Conservation (phyloP, 2,113 vertebrate species). For the Sula dactylatra region DNA sequence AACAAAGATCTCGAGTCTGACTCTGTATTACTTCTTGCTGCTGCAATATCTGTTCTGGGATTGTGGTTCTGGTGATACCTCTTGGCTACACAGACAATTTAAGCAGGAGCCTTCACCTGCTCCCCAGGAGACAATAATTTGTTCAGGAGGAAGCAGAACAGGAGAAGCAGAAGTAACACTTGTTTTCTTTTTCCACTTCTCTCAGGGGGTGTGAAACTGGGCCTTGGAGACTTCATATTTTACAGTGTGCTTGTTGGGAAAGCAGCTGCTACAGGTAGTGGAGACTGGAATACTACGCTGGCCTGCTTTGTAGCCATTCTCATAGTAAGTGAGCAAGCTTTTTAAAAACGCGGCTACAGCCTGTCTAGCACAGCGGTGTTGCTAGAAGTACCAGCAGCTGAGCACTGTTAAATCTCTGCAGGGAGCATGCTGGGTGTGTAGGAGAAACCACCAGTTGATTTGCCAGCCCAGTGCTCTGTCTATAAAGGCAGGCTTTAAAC, state of each 20-base stretch:
- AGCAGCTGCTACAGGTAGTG: conserved; percentile 87
- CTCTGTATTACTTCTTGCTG: not conserved
- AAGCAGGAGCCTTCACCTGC: not conserved
- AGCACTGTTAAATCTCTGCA: not conserved
- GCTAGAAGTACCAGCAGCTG: not conserved
- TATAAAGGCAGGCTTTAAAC: not conserved
- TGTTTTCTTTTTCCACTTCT: not conserved
- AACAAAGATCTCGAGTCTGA: not conserved
- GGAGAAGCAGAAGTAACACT: not conserved
- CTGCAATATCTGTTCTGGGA: not conserved
- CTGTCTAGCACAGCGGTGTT: not conserved
- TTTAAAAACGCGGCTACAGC: not conserved
- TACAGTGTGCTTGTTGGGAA: conserved; percentile 98
- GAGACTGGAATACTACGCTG: conserved; percentile 96
- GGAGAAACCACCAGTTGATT: not conserved
- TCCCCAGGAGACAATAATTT: not conserved
- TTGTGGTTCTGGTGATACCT: not conserved
- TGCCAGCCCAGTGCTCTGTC: not conserved
- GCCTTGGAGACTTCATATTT: conserved; percentile 99
- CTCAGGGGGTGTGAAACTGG: conserved; percentile 92
- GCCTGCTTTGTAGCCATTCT: conserved; percentile 98
- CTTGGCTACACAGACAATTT: not conserved
- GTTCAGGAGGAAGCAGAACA: not conserved
- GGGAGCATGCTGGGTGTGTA: not conserved
- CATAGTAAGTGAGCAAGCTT: conserved; percentile 82